These are phyloP conservation scores for Sitta carolinensis DNA, from an alignment of 2,797 vertebrate genomes.

Conservation along the genomic window DNA sequence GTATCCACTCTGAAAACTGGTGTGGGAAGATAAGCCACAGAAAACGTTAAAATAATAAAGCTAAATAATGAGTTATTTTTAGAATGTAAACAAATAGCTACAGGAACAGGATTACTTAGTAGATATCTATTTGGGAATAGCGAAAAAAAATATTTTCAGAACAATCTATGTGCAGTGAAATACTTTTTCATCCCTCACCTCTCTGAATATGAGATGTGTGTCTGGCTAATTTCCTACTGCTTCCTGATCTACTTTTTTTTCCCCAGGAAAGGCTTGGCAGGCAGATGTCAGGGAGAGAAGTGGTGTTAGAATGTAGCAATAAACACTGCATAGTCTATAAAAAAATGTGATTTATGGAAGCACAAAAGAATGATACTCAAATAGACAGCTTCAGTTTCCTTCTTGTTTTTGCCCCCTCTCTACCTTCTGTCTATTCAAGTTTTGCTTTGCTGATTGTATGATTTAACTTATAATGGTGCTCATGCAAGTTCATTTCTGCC, in stretches of 20 bases:
- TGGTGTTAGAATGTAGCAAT: background rate
- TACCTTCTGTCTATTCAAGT: background rate
- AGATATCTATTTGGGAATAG: background rate
- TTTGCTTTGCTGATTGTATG: background rate
- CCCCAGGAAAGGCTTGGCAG: background rate
- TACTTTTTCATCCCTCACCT: background rate
- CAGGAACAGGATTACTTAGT: background rate
- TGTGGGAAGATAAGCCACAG: background rate
- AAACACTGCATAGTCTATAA: background rate
- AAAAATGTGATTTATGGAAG: background rate
- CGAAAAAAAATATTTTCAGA: background rate
- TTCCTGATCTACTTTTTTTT: background rate
- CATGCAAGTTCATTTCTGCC: background rate
- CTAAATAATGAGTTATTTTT: background rate
- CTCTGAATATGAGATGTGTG: background rate
- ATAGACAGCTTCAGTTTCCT: background rate
- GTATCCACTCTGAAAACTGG: background rate
- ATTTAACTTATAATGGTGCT: background rate
- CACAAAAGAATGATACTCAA: background rate
- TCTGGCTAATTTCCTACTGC: background rate
- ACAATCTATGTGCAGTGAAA: background rate
- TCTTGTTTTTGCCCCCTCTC: fast-evolving
- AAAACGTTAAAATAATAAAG: background rate
- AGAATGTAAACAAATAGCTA: background rate
- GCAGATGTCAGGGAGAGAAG: background rate